Evolutionary conservation across 1,140 invertebrate genomes (phyloP).

Genomic region (Drosophila bocqueti): DNA sequence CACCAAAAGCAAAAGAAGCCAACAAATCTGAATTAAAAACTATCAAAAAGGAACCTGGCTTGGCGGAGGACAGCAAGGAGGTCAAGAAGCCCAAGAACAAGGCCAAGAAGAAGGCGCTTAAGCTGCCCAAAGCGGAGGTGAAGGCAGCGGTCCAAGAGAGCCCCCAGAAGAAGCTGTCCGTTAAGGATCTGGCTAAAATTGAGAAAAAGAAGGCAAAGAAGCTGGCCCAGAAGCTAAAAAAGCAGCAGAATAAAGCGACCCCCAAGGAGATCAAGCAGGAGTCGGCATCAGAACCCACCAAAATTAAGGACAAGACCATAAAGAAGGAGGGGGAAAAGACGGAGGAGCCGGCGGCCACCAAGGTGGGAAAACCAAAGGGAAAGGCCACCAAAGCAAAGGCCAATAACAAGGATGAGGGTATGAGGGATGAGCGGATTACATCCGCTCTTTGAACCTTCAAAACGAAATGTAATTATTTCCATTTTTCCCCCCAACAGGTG

Average conservation of each 20-base stretch:
- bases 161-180: constrained; percentile 27
- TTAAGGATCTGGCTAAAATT: constrained; percentile 64
- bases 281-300: background rate
- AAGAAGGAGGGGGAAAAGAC: constrained; percentile 7
- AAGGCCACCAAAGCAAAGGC: constrained; percentile 32
- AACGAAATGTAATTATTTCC: background rate
- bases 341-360: background rate
- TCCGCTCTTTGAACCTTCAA: background rate
- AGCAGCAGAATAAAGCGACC: constrained; percentile 42
- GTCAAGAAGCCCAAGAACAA: constrained; percentile 52
- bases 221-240: constrained; percentile 71
- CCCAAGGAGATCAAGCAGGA: constrained; percentile 2
- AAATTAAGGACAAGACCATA: constrained; percentile 1
- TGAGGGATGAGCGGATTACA: background rate
- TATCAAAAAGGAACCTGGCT: constrained; percentile 21
- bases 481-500: constrained; percentile 25
- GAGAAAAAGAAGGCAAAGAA: constrained; percentile 81
- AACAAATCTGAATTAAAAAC: constrained; percentile 56
- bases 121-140: background rate
- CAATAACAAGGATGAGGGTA: constrained; percentile 26
- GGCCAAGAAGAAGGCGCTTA: constrained; percentile 17
- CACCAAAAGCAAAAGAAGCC: constrained; percentile 32
- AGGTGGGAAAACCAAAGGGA: constrained; percentile 14
- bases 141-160: constrained; percentile 17
- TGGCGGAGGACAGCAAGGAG: constrained; percentile 45